Evolutionary conservation across 1,140 invertebrate species (phyloP), one percentile per base, ranked within the genome.

Genomic region (Zophobas atratus): DNA sequence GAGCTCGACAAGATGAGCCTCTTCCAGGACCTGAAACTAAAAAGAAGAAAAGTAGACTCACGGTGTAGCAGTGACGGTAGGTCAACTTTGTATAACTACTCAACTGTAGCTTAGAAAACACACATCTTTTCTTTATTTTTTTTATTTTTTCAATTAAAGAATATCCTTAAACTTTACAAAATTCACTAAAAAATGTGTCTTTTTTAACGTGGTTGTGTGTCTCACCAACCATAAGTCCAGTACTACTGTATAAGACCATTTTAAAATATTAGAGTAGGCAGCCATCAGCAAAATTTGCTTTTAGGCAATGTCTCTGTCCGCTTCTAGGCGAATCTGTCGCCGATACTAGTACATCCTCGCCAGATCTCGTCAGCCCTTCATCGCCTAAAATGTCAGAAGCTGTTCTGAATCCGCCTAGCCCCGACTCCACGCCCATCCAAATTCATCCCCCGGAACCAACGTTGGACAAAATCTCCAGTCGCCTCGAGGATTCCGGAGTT

Each of bases 1-100:
- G 95, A 96, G 92, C 93, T 95, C 92, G 94, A 95, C 94, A 96
- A 95, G 91, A 98, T 98, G 97, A 98, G 96, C 93, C 94, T 98
- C 90, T 98, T 98, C 92, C 96, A 98, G 93, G 96, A 98, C 91
- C 93, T 98, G 90, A 98, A 98, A 92, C 91, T 98, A 88, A 98
- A 98, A 92, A 93, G 96, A 90, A 93, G 96, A 90, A 97, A 97
- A 93, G 95, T 97, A 87, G 96, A 97, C 91, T 96, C 95, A 88
- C 92, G 96, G 91, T 96, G 95, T 92, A 96, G 95, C 89, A 96
- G 95, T 89, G 95, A 97, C 92, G 96, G 95, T 93, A 89, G 94
- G 92, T 46, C 38, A 51, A 4, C 49, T 6, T 51, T 51, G 2
- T 51, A n/a, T 43, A 2, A 43, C 35, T 43, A n/a, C 38, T 33